Percentiles rank a stretch among this genome's conserved stretches.
Conservation (phyloP, 2,113 vertebrate genomes). For the Sigmodon hispidus region DNA sequence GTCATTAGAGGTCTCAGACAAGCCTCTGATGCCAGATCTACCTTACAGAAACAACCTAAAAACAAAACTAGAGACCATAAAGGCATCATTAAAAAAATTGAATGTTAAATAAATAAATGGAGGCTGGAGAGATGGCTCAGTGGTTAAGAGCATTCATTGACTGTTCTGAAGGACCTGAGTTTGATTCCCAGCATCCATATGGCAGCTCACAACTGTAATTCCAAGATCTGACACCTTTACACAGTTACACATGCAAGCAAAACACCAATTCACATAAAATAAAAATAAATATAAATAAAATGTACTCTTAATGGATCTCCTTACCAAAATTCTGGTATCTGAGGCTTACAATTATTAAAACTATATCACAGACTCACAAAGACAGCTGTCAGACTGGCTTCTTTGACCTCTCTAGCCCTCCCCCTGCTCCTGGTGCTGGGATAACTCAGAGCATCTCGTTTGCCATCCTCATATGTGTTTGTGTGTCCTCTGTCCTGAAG, state of each 20-base stretch:
- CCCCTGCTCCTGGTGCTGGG: background rate
- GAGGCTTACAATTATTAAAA: conserved; percentile 14
- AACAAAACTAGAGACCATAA: conserved; percentile 23
- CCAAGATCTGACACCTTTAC: no score
- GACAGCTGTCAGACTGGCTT: background rate
- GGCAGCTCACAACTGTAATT: no score
- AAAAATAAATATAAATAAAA: no score
- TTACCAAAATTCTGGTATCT: conserved; percentile 1
- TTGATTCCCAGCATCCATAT: no score
- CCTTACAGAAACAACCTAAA: background rate
- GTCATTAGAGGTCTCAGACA: background rate
- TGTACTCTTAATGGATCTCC: background rate
- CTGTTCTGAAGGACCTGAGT: no score
- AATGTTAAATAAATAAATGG: no score
- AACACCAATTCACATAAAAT: no score
- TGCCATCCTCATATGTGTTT: background rate
- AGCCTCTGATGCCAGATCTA: background rate
- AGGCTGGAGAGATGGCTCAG: no score
- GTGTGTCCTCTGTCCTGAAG: background rate
- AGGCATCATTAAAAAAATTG: conserved; percentile 2
- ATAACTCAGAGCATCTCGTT: background rate
- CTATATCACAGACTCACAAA: background rate
- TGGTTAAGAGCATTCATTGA: no score
- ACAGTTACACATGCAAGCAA: no score
- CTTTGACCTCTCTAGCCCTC: background rate